Evolutionary conservation across 2,113 vertebrate species (phyloP).

Genomic region (Etia nguti): DNA sequence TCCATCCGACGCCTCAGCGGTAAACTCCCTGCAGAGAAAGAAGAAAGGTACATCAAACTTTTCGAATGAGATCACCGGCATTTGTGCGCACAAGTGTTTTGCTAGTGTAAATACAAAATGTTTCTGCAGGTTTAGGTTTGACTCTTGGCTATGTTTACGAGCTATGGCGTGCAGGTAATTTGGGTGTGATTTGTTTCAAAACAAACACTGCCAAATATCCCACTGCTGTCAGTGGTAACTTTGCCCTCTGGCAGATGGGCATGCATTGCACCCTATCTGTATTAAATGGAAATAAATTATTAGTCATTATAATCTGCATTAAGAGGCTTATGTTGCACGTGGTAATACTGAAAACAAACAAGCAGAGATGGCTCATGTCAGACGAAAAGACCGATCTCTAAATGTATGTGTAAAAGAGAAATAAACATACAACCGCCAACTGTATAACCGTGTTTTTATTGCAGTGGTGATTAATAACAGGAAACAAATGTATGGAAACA

Average conservation of each 20-base stretch:
- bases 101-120: not conserved
- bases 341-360: slow-evolving; percentile 39
- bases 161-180: not conserved
- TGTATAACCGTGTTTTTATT: not conserved
- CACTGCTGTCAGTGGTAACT: slow-evolving; percentile 24
- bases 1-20: slow-evolving; percentile 70
- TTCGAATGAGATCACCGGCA: not conserved
- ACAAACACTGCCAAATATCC: slow-evolving; percentile 3
- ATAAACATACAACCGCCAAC: not conserved
- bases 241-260: slow-evolving; percentile 13
- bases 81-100: not conserved
- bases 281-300: slow-evolving; percentile 21
- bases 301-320: slow-evolving; percentile 25
- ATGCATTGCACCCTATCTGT: not conserved
- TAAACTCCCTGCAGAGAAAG: slow-evolving; percentile 50
- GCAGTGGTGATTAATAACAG: not conserved
- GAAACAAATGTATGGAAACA: slow-evolving; percentile 26
- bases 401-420: not conserved
- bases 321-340: slow-evolving; percentile 22
- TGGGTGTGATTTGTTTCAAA: slow-evolving; percentile 19
- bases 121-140: not conserved
- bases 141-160: not conserved
- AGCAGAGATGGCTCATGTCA: not conserved
- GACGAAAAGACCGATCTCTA: not conserved
- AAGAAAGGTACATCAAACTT: not conserved